Evolutionary conservation across 2,113 vertebrate genomes (phyloP).

Genomic region (Pelecanus crispus): DNA sequence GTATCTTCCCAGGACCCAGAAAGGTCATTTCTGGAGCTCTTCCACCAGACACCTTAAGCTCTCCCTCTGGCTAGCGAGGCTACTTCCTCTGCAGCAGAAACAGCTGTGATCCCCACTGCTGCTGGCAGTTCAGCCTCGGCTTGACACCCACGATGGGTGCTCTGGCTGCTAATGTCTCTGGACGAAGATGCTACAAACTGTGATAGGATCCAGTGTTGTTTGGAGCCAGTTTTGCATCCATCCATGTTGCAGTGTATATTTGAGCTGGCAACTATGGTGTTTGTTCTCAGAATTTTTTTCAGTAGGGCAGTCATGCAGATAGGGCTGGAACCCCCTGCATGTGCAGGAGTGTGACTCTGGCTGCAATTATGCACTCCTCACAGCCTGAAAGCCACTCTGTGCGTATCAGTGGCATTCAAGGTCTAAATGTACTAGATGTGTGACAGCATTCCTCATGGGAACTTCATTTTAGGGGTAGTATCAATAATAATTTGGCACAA

Average conservation of each 20-base stretch:
- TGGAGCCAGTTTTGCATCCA: neutral
- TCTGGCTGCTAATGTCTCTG: neutral
- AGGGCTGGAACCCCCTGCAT: neutral
- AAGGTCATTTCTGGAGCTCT: neutral
- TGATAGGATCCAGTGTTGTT: neutral
- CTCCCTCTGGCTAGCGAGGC: neutral
- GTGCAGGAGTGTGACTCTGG: neutral
- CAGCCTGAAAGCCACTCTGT: neutral
- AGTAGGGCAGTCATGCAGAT: neutral
- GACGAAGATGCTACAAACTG: neutral
- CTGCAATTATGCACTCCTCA: neutral
- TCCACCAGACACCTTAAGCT: neutral
- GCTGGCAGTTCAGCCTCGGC: rapidly evolving
- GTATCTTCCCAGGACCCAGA: neutral
- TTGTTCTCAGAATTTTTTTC: neutral
- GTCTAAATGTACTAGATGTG: neutral
- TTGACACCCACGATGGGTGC: neutral
- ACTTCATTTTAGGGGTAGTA: neutral
- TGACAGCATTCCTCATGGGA: neutral
- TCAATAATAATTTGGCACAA: neutral
- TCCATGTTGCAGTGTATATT: neutral
- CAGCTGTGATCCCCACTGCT: neutral
- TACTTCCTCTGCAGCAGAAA: neutral
- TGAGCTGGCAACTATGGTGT: neutral
- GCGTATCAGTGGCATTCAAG: neutral